Evolutionary conservation across 2,113 vertebrate genomes (phyloP), one percentile per base, ranked within the genome.

Genomic region (Nerophis ophidion): DNA sequence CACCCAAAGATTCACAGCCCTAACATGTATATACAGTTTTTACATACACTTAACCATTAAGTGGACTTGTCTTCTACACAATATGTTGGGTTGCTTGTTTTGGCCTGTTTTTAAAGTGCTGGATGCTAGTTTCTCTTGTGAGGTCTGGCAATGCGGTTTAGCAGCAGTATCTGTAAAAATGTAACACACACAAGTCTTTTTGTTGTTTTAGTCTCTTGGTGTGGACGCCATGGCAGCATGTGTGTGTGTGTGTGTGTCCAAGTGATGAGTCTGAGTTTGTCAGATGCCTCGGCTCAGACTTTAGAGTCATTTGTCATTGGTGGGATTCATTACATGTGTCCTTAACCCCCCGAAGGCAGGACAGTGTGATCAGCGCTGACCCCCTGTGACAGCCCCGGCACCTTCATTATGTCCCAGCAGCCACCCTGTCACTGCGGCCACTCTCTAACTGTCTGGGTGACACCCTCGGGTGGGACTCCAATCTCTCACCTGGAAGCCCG

Each of bases 351-450:
- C 91, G 90, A 91, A 91, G 90, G 90, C 90, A 85, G 91, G 91
- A 90, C 93, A 88, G 91, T 94, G 95, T 95, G 94, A 97, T 96
- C 95, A 95, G 91, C 83, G 85, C 91, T 96, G 96, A 98, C 95
- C 95, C 93, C 91, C 90, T 79, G 89, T 96, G 94, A 97, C 96
- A 97, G 91, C 91, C 92, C 91, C 93, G 91, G 93, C 93, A 93
- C 94, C 94, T 98, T 95, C 97, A 99, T 99, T 98, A 99, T 98
- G 95, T 98, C 93, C 93, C 91, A 84, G 88, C 88, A 84, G 92
- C 93, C 91, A 87, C 92, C 91, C 92, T 96, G 95, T 89, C 87
- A 89, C 74, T 70, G 71, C 73, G 54, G 75, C 74, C 75, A 81
- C 82, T 84, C 84, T 82, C 81, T 87, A 89, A 89, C 84, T 77